Conservation (phyloP, 2,888 invertebrate species). For the Acheta domesticus region DNA sequence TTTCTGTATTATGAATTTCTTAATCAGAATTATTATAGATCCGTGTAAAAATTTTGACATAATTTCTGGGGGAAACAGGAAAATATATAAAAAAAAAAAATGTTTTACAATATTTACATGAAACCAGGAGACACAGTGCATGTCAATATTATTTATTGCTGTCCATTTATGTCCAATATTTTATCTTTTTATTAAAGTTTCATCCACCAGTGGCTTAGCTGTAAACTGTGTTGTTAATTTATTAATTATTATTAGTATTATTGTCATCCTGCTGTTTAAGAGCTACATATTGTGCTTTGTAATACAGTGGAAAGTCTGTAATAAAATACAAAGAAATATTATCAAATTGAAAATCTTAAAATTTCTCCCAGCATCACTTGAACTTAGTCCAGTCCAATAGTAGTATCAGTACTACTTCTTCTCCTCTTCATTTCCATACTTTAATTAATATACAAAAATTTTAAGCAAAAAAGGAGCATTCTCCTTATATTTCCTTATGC, state of each 20-base stretch:
- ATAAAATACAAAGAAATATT: constrained; percentile 29
- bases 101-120: not conserved
- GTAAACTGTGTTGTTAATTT: constrained; percentile 24
- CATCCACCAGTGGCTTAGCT: not conserved
- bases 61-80: not conserved
- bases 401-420: not conserved
- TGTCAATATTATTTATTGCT: too few species aligned
- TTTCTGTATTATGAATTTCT: not conserved
- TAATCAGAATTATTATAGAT: not conserved
- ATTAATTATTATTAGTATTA: constrained; percentile 22
- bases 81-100: not conserved
- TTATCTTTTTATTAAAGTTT: not conserved
- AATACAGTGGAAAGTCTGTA: constrained; percentile 31
- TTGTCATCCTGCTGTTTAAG: constrained; percentile 5
- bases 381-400: not conserved
- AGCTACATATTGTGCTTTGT: constrained; percentile 27
- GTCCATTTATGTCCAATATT: too few species aligned
- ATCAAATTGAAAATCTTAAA: not conserved
- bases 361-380: constrained; percentile 21
- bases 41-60: not conserved
- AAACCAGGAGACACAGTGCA: too few species aligned
- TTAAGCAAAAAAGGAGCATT: too few species aligned
- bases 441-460: too few species aligned
- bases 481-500: too few species aligned
- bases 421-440: too few species aligned